phyloP scores from a whole-genome alignment of 2,113 vertebrate genomes.

The Microtus oregoni region DNA sequence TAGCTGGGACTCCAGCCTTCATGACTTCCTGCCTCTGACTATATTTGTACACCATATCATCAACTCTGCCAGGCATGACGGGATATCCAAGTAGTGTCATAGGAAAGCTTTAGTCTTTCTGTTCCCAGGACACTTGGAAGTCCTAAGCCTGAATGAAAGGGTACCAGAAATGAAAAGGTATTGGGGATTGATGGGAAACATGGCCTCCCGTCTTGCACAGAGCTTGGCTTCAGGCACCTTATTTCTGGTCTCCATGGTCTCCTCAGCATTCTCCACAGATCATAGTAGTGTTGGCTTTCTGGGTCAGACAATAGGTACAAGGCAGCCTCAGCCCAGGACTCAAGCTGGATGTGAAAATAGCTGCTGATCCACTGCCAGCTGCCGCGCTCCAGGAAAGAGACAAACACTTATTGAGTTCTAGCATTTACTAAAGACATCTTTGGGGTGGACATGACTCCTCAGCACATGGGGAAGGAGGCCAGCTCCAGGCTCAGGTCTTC shows the following conservation, averaged over 20 bases:
- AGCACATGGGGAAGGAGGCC: neutral
- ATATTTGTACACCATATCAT: neutral
- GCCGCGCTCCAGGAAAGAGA: neutral
- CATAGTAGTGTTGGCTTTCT: neutral
- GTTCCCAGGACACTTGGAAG: neutral
- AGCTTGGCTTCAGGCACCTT: neutral
- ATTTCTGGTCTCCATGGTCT: neutral
- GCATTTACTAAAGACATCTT: slow-evolving; percentile 61
- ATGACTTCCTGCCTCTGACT: neutral
- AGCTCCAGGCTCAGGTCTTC: neutral
- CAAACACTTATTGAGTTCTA: neutral
- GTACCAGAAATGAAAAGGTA: neutral
- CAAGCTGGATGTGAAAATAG: neutral
- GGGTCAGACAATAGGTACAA: neutral
- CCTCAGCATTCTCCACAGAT: neutral
- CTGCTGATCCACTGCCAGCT: neutral
- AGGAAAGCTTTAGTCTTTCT: neutral
- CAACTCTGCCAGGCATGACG: neutral
- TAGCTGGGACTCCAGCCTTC: neutral
- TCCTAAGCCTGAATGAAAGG: neutral
- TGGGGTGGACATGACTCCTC: neutral
- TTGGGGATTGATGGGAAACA: neutral
- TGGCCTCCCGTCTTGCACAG: neutral
- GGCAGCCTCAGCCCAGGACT: neutral
- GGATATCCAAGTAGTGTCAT: neutral